A percentile compares a stretch with the other conserved stretches of the same genome.
phyloP scores from a whole-genome alignment of 2,888 invertebrate species.

The Synanthedon myopaeformis region DNA sequence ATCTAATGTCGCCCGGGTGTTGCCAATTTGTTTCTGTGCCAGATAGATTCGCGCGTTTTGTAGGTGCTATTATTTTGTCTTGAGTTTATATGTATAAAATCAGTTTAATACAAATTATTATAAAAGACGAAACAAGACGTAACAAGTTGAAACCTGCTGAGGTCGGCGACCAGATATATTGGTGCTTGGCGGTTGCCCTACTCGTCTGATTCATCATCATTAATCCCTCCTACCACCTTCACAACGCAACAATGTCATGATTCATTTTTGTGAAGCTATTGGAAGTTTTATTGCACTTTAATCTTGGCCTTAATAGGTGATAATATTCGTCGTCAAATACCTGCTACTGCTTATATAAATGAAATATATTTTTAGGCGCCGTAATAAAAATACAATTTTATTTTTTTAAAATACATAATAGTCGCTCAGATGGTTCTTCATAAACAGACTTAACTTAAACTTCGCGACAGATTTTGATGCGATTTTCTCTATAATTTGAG shows the following conservation, averaged over 20 bases:
- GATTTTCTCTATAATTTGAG: too few relatives aligned
- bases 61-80: not conserved
- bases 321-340: too few relatives aligned
- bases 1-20: conserved; percentile 26
- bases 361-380: too few relatives aligned
- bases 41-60: not conserved
- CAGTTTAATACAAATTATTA: not conserved
- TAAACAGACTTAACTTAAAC: too few relatives aligned
- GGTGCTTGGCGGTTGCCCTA: conserved; percentile 39
- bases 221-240: conserved; percentile 30
- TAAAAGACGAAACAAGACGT: conserved; percentile 37
- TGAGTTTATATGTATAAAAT: not conserved
- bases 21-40: conserved; percentile 23
- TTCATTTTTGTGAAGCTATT: not conserved
- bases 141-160: conserved; percentile 63
- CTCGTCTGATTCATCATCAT: conserved; percentile 41
- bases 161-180: conserved; percentile 54
- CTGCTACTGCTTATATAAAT: too few relatives aligned
- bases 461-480: too few relatives aligned
- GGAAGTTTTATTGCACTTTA: too few relatives aligned
- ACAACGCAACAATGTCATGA: conserved; percentile 15
- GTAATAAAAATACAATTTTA: too few relatives aligned
- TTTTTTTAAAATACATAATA: too few relatives aligned
- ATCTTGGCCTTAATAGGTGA: too few relatives aligned
- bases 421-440: too few relatives aligned